Evolutionary conservation across 2,797 vertebrate species (phyloP), one percentile per base, ranked within the genome.

Genomic region (Gobionotothen gibberifrons): DNA sequence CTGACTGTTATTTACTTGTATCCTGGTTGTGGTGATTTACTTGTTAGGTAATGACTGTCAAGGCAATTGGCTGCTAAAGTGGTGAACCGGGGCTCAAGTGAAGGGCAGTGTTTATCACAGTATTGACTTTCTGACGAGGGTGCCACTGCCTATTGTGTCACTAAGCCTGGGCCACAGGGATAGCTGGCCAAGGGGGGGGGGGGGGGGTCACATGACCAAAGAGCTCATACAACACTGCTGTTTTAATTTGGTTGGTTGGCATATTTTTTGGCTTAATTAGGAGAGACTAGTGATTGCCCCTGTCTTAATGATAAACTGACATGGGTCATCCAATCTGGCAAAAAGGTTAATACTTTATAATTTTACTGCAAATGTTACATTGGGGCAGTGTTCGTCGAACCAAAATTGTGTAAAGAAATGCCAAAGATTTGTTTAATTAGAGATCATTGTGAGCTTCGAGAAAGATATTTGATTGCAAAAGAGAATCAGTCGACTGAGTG

Each of bases 11-110:
- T 90, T 83, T 87, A 83, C 82, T 80, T 72, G 56, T 63, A 59
- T 79, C 74, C 64, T 58, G 93, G 92, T 95, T 92, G 94, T 93
- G 92, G 92, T 87, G 90, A 97, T 97, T 97, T 96, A 97, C 93
- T 92, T 91, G 83, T 86, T 78, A 61, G 84, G 82, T 90, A 95
- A 95, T 96, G 96, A 95, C 94, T 95, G 95, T 95, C 93, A 93
- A 90, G 85, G 85, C 90, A 93, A 88, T 93, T 94, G 94, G 83
- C 78, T 92, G 91, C 93, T 92, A 92, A 94, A 95, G 94, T 95
- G 92, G 92, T 91, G 92, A 93, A 87, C 86, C 90, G 91, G 84
- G 91, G 87, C 92, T 91, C 87, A 84, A 89, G 83, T 88, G 87
- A 86, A 83, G 73, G 88, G 85, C 88, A 69, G 90, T 90, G 94